A percentile compares a stretch with the other conserved stretches of the same genome.
Conservation (phyloP, 2,888 invertebrate genomes). For the Sarcophaga caerulescens region DNA sequence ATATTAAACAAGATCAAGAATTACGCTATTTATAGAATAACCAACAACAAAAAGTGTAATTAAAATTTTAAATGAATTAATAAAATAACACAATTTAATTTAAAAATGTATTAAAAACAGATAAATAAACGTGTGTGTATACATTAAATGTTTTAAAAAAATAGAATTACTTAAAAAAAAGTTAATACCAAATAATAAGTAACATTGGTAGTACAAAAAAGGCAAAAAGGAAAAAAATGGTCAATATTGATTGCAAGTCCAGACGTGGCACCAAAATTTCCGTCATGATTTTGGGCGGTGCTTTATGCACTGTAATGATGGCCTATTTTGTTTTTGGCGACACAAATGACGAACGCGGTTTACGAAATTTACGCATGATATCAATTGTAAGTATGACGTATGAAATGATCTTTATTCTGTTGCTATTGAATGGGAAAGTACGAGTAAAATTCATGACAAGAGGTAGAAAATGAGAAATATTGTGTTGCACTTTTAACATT, state of each 20-base stretch:
- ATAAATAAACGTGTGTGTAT: not conserved
- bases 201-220: not conserved
- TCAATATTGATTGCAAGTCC: conserved; percentile 76
- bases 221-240: conserved; percentile 69
- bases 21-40: conserved; percentile 53
- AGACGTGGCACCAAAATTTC: conserved; percentile 79
- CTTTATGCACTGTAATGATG: conserved; percentile 78
- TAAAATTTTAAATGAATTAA: conserved; percentile 15
- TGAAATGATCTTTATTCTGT: not conserved
- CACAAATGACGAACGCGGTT: conserved; percentile 78
- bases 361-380: conserved; percentile 79
- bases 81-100: conserved; percentile 11
- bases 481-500: not conserved
- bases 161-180: not conserved
- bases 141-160: not conserved
- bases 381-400: conserved; percentile 77
- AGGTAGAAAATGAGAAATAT: not conserved
- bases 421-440: not conserved
- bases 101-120: conserved; percentile 17
- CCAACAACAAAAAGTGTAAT: conserved; percentile 35
- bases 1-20: conserved; percentile 8
- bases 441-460: not conserved
- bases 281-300: conserved; percentile 77
- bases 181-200: not conserved
- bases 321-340: conserved; percentile 80